Conservation (phyloP, 2,113 vertebrate species). For the Naja naja region DNA sequence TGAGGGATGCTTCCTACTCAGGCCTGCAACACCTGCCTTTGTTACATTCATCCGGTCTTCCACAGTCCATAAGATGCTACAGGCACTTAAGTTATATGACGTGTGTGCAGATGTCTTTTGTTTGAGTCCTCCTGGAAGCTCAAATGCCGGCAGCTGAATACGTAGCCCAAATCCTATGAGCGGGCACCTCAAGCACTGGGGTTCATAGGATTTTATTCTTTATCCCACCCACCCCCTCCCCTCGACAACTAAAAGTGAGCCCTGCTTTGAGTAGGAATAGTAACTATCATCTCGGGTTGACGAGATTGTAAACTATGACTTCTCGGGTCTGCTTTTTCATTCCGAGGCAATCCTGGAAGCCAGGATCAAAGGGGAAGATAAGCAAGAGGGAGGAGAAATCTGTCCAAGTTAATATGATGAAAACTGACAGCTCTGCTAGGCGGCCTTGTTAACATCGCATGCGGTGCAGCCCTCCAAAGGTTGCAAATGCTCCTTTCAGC, state of each 20-base stretch:
- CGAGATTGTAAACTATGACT: not conserved
- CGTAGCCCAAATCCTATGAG: not conserved
- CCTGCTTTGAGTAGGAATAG: not conserved
- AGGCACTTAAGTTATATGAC: no score
- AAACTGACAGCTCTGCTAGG: slow-evolving; percentile 4
- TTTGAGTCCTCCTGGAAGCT: not conserved
- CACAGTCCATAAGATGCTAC: not conserved
- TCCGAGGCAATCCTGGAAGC: not conserved
- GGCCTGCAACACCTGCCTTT: not conserved
- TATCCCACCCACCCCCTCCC: not conserved
- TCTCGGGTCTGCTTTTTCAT: not conserved
- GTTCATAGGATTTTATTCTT: not conserved
- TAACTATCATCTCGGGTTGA: not conserved
- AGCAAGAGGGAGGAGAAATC: not conserved
- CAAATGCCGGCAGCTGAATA: not conserved
- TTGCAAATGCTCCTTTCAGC: not conserved
- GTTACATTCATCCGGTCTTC: not conserved
- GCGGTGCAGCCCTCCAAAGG: not conserved
- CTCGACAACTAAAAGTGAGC: not conserved
- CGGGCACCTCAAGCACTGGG: not conserved
- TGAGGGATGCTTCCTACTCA: not conserved
- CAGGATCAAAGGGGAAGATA: not conserved
- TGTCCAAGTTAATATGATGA: slow-evolving; percentile 3
- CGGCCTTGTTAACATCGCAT: not conserved
- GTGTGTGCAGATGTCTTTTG: not conserved